A percentile compares a stretch with the other conserved stretches of the same genome.
These are phyloP conservation scores for Lophius piscatorius DNA, from an alignment of 2,113 vertebrate genomes.

Conservation along the genomic window DNA sequence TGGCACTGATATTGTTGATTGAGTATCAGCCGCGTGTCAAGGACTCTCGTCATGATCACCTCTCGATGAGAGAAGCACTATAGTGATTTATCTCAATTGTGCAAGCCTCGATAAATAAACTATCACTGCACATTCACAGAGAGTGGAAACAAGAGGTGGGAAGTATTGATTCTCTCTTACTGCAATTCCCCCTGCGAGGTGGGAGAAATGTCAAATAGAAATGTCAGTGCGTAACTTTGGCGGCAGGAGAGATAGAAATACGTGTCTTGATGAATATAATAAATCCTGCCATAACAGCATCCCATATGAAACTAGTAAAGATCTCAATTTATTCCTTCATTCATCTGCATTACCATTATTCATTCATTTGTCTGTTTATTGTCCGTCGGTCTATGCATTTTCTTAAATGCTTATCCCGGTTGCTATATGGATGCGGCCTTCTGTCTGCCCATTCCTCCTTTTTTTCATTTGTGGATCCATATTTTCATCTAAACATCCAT, in stretches of 20 bases:
- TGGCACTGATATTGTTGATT: background rate
- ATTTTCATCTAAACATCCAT: background rate
- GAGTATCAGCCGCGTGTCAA: background rate
- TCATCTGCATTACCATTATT: too few relatives aligned
- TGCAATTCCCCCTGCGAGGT: slow-evolving; percentile 35
- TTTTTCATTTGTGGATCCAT: background rate
- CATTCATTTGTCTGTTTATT: too few relatives aligned
- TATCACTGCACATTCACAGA: slow-evolving; percentile 26
- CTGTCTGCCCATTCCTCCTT: background rate
- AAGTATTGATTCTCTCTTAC: slow-evolving; percentile 57
- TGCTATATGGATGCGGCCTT: too few relatives aligned
- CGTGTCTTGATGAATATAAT: slow-evolving; percentile 33
- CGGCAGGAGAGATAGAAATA: slow-evolving; percentile 26
- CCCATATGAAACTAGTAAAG: slow-evolving; percentile 27
- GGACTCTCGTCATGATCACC: slow-evolving; percentile 3
- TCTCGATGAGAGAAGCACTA: slow-evolving; percentile 35
- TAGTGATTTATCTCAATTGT: slow-evolving; percentile 19
- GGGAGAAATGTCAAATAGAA: slow-evolving; percentile 54
- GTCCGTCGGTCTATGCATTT: too few relatives aligned
- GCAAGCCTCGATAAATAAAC: slow-evolving; percentile 32
- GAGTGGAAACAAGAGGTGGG: slow-evolving; percentile 45
- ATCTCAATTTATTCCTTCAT: slow-evolving; percentile 21
- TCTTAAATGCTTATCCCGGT: background rate
- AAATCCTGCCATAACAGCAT: background rate
- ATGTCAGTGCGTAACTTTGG: slow-evolving; percentile 54